These are phyloP conservation scores for Hoplodrina blanda DNA, from an alignment of 2,888 invertebrate genomes.

Conservation along the genomic window DNA sequence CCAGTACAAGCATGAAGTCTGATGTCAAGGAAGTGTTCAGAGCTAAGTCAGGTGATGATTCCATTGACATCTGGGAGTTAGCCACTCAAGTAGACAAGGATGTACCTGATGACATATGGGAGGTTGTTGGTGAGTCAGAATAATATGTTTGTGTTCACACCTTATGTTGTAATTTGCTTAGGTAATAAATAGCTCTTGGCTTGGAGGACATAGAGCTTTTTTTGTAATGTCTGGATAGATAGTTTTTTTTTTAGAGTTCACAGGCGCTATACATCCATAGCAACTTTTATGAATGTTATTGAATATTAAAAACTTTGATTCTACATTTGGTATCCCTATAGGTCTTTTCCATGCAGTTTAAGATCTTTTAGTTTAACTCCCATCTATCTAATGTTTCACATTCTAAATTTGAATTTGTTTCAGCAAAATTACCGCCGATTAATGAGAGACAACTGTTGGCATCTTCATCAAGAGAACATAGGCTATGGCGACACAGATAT, in stretches of 20 bases:
- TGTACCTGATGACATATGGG: conserved; percentile 86
- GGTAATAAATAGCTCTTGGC: too few relatives aligned
- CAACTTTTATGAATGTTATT: not conserved
- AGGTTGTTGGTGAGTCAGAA: conserved; percentile 78
- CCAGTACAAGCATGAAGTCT: conserved; percentile 67
- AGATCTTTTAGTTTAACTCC: not conserved
- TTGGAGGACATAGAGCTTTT: too few relatives aligned
- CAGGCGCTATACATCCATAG: too few relatives aligned
- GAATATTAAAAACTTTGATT: not conserved
- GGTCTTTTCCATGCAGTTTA: not conserved
- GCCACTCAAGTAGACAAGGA: conserved; percentile 83
- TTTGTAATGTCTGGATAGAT: too few relatives aligned
- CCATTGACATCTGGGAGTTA: conserved; percentile 84
- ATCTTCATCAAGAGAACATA: conserved; percentile 80
- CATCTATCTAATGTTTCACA: not conserved
- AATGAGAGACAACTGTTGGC: conserved; percentile 83
- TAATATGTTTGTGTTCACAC: conserved; percentile 1
- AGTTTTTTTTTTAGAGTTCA: too few relatives aligned
- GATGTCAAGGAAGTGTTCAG: conserved; percentile 75
- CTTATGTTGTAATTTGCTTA: not conserved
- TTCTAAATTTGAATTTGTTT: conserved; percentile 49
- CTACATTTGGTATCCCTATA: not conserved
- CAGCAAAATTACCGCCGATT: conserved; percentile 83
- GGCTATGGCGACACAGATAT: conserved; percentile 80
- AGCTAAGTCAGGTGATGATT: conserved; percentile 65